phyloP scores from a whole-genome alignment of 2,888 invertebrate species.

The Clepsis dumicolana region DNA sequence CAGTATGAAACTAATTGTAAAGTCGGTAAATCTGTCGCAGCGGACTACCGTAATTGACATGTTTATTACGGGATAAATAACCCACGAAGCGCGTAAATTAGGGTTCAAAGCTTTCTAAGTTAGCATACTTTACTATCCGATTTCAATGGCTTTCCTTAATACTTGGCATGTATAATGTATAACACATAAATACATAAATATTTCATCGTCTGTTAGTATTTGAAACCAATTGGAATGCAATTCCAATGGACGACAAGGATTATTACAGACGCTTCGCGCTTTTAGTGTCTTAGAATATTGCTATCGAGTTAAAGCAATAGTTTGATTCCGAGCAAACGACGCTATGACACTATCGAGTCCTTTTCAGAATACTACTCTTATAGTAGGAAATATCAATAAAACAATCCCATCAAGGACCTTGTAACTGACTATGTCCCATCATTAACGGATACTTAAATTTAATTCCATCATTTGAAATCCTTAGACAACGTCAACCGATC shows the following conservation, averaged over 20 bases:
- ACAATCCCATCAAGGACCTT: constrained; percentile 49
- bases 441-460: constrained; percentile 64
- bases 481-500: constrained; percentile 62
- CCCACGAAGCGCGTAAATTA: constrained; percentile 66
- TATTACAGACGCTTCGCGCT: neutral
- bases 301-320: neutral
- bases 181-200: constrained; percentile 12
- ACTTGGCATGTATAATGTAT: constrained; percentile 27
- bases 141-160: constrained; percentile 48
- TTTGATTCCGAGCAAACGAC: neutral
- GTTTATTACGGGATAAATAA: constrained; percentile 73
- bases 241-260: neutral
- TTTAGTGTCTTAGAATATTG: constrained; percentile 8
- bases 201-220: constrained; percentile 13
- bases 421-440: constrained; percentile 50
- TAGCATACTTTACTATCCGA: constrained; percentile 56
- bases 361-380: neutral
- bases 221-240: constrained; percentile 22
- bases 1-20: constrained; percentile 49
- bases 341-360: neutral
- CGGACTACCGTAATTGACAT: constrained; percentile 70
- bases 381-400: constrained; percentile 27
- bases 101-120: constrained; percentile 65
- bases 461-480: constrained; percentile 71
- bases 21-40: constrained; percentile 62